Base-by-base conservation (phyloP, 1,140 invertebrate species). In the Onthophagus taurus region DNA sequence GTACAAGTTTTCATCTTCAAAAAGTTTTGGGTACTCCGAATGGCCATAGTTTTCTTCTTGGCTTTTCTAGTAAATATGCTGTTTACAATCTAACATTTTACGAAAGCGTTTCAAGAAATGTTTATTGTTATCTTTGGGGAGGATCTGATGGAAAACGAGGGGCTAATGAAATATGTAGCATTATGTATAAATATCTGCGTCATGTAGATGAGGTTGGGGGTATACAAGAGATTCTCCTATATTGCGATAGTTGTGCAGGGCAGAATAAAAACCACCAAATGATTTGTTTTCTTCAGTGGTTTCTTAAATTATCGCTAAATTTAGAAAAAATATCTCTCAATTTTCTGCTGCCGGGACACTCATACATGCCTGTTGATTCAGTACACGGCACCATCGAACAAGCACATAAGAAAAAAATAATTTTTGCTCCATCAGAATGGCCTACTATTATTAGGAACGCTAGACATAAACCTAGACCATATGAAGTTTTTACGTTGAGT, bases 31-130 rank as follows among this genome's bases (percentile, higher is more conserved):
- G 8, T 26, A 41, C 38, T 29, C 38, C 38, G 12, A n/a, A 29
- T 41, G 38, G 20, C 9, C 4, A 11, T 11, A 42, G 23, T 24
- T 42, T 48, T 33, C 5, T 44, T 4, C 13, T 18, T 12, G 31
- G 34, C 13, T 48, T 31, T 31, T 12, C 2, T 14, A n/a, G n/a
- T 7, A 30, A 26, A 9, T 41, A 26, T 14, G 21, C 52, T 12
- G 46, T 64, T 4, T 65, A 62, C 45, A 70, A 68, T 52, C 59
- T 61, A 18, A 67, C 63, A 7, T 29, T 68, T 29, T 66, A 54
- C 49, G 57, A 67, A 31, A 31, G 53, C 13, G 45, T 18, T 8
- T 58, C 45, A 8, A 24, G 48, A 8, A 49, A 55, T 42, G 57
- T 37, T 9, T 41, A 16, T 21, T 66, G 64, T 42, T 63, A 59